Conservation (phyloP, 1,140 invertebrate genomes). For the Triops longicaudatus region DNA sequence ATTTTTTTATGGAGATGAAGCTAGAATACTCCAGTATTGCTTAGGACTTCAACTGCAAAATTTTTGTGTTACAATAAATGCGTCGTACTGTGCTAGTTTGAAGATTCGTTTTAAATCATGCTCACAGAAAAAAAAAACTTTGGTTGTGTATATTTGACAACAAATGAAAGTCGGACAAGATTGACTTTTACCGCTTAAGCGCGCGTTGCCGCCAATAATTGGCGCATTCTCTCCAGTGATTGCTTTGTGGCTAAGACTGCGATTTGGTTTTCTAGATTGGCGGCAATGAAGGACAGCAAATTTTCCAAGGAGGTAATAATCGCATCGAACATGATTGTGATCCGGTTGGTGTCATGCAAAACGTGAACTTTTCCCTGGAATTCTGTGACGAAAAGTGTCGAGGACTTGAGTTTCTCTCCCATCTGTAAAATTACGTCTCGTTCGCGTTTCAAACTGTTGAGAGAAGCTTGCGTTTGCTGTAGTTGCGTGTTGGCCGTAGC, state of each 20-base stretch:
- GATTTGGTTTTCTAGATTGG: neutral
- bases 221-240: constrained; percentile 1
- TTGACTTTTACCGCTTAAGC: neutral
- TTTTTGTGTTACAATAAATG: too few relatives aligned
- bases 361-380: constrained; percentile 23
- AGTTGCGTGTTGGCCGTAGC: neutral
- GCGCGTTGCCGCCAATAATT: neutral
- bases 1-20: too few relatives aligned
- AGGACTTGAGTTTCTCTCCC: constrained; percentile 19
- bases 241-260: neutral
- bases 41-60: too few relatives aligned
- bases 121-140: too few relatives aligned
- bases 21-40: too few relatives aligned
- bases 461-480: constrained; percentile 8
- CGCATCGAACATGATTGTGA: neutral
- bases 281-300: neutral
- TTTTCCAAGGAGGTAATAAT: constrained; percentile 10
- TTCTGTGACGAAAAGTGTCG: constrained; percentile 1
- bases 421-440: constrained; percentile 16
- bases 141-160: neutral
- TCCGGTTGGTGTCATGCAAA: neutral
- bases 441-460: neutral
- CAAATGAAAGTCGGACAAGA: neutral
- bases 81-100: too few relatives aligned
- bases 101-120: too few relatives aligned